Base-by-base conservation (phyloP, 2,113 vertebrate genomes). In the Nettapus auritus region DNA sequence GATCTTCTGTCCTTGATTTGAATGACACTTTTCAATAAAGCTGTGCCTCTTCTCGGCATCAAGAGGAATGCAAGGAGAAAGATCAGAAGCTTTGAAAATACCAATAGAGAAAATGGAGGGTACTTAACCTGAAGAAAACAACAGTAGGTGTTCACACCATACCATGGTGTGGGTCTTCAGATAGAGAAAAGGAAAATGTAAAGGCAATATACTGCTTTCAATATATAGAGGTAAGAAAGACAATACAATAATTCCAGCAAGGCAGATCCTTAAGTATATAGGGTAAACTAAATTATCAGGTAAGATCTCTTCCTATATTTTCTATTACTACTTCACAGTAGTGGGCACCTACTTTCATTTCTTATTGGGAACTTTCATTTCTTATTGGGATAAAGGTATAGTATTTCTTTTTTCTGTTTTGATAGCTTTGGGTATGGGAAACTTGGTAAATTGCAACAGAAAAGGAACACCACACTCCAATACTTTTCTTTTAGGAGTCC, bases 331-430 rank as follows among this genome's bases (percentile, higher is more conserved):
- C 6, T n/a, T 79, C 17, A 2, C 29, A 26, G 9, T 56, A 64
- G 11, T 59, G 4, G 18, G 6, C 0, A 48, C 9, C n/a, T 59
- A 19, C 2, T 46, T 42, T 46, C 4, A 33, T 36, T 78, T 70
- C 5, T 5, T 2, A 20, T 34, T 7, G 3, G 3, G 3, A 63
- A 19, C 2, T 46, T 42, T 46, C 4, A 33, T 36, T 78, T 70
- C 5, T 5, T 2, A 20, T 34, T 7, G 3, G 3, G 3, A 52
- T 52, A 44, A 74, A n/a, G 1, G 15, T 7, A 1, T 22, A 7
- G 20, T 33, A 4, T 21, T 23, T 53, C 52, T 59, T 59, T 5
- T 50, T 5, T 29, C n/a, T 26, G 11, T 59, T 82, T 46, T 11
- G 0, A 17, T 67, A 2, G 3, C 16, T 78, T 66, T 59, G 6